A percentile compares a stretch with the other conserved stretches of the same genome.
phyloP scores from a whole-genome alignment of 1,140 invertebrate species.

The Philaenus spumarius region DNA sequence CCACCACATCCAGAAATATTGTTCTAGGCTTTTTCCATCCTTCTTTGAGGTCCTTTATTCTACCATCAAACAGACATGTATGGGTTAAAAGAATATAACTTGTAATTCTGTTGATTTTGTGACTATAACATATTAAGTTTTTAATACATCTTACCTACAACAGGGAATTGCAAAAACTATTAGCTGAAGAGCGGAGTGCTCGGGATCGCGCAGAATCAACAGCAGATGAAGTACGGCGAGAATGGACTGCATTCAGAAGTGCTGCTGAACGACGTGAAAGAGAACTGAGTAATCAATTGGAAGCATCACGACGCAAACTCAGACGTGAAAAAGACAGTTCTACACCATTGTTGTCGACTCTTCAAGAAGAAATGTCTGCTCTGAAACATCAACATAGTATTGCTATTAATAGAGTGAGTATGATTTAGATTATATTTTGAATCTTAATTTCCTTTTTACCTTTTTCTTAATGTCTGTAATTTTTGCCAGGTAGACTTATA shows the following conservation, averaged over 20 bases:
- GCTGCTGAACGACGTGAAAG: conserved; percentile 47
- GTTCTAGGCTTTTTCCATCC: no score
- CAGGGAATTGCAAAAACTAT: conserved; percentile 58
- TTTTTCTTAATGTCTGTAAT: no score
- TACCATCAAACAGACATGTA: no score
- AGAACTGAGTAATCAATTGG: conserved; percentile 56
- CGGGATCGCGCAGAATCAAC: conserved; percentile 56
- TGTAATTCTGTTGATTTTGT: no score
- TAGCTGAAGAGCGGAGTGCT: conserved; percentile 50
- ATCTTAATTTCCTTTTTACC: no score
- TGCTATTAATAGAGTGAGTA: conserved; percentile 52
- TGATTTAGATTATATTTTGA: no score
- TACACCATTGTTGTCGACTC: conserved; percentile 52
- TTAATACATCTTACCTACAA: no score
- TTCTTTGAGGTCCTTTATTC: no score
- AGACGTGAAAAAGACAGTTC: conserved; percentile 54
- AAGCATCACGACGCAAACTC: conserved; percentile 54
- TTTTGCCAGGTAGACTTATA: no score
- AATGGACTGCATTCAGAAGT: conserved; percentile 37
- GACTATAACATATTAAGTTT: no score
- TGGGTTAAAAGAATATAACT: no score
- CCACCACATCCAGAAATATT: no score
- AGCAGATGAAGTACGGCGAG: conserved; percentile 43
- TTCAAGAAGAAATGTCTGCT: conserved; percentile 62
- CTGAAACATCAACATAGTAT: conserved; percentile 62